Base-by-base conservation (phyloP, 2,797 vertebrate species). In the Sebastes aleutianus region DNA sequence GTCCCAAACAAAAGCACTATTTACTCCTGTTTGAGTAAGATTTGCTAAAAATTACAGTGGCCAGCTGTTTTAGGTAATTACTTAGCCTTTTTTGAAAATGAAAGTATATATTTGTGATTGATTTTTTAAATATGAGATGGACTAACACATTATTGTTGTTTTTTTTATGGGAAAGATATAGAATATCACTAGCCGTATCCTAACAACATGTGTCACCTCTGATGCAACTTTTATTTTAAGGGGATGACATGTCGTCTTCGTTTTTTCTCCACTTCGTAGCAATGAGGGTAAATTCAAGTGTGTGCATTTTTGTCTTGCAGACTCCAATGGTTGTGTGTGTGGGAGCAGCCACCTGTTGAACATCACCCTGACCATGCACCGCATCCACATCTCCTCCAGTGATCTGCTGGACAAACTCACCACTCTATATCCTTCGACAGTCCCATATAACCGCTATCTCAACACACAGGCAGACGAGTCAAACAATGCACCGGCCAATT, bases 331-430 rank as follows among this genome's bases (percentile, higher is more conserved):
- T 70, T 96, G 95, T 78, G 84, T 97, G 11, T 96, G 94, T 88
- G 96, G 96, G 62, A 97, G 95, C 93, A 96, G 93, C 88, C 97
- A 99, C 68, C 93, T 99, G 87, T 76, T 99, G 87, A 97, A 98
- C 91, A 96, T 98, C 90, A 96, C 95, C 87, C 93, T 99, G 89
- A 96, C 97, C 85, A 99, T 99, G 98, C 98, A 99, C 84, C 96
- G 97, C 7, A 94, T 98, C 80, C 90, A 98, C 93, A 95, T 99
- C 90, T 96, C 97, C 71, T 98, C 98, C 68, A 93, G 95, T 0
- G 97, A 99, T 11, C 96, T 99, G 88, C 96, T 99, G 77, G 96
- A 95, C 72, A 98, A 96, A 83, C 94, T 99, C 6, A 89, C 96
- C 85, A 36, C 92, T 81, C 95, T 97, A 99, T 99, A 99, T 99